Base-by-base conservation (phyloP, 1,140 invertebrate genomes). In the Anoplophora glabripennis region DNA sequence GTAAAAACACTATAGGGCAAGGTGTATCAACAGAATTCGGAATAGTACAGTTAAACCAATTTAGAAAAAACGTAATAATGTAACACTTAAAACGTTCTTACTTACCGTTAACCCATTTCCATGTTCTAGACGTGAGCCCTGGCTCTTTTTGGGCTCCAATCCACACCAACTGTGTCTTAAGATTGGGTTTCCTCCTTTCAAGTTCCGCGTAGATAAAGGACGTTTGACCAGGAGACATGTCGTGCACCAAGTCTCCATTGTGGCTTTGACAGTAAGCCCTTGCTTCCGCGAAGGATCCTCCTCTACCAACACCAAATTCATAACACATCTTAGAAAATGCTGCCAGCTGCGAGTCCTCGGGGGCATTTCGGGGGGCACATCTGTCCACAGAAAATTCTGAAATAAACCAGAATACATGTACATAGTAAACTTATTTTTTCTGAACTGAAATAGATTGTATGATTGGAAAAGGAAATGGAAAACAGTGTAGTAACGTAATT, bases 41-140 rank as follows among this genome's bases (percentile, higher is more conserved):
- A n/a, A n/a, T n/a, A n/a, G n/a, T n/a, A n/a, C n/a, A n/a, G n/a
- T n/a, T n/a, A n/a, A n/a, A n/a, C n/a, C n/a, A n/a, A n/a, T n/a
- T n/a, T n/a, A n/a, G n/a, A n/a, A n/a, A n/a, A n/a, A n/a, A n/a
- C n/a, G n/a, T n/a, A n/a, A n/a, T n/a, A n/a, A 28, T 28, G 5
- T 5, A 5, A 3, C 5, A 28, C 21, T 28, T 28, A 28, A 28
- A 28, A 28, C 21, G 2, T 28, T 28, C 21, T 28, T 11, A 44
- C 82, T 80, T 77, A 93, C 92, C 91, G 71, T 92, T 87, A 14
- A 94, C 88, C 92, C 92, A 94, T 76, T 87, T 87, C 92, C 92
- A 96, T 1, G 87, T 92, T 52, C 89, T 82, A 0, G 87, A 87
- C 0, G 87, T 90, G 34, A 91, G 82, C 9, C 88, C 84, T 0